Evolutionary conservation across 1,140 invertebrate species (phyloP).

Genomic region (Meloidogyne floridensis): DNA sequence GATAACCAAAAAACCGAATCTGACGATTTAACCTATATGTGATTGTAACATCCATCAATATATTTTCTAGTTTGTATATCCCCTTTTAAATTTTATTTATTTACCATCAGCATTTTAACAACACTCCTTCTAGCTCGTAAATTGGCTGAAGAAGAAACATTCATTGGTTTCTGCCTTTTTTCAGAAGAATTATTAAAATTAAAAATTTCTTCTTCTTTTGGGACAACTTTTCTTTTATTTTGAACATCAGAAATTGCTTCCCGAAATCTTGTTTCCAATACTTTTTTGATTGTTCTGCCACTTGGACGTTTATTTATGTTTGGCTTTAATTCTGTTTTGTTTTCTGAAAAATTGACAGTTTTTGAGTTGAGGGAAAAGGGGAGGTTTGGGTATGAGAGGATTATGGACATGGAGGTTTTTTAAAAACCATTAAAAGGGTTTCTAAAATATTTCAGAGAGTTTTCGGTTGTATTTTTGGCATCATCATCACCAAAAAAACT

Average conservation of each 20-base stretch:
- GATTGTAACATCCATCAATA: too few relatives aligned
- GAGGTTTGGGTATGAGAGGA: too few relatives aligned
- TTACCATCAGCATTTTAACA: slow-evolving; percentile 27
- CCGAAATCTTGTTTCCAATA: slow-evolving; percentile 27
- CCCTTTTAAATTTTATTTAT: too few relatives aligned
- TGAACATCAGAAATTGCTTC: slow-evolving; percentile 5
- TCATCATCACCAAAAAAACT: too few relatives aligned
- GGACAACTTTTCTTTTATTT: neutral
- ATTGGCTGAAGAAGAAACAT: slow-evolving; percentile 11
- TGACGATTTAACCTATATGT: too few relatives aligned
- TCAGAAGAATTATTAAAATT: neutral
- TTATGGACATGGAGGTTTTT: too few relatives aligned
- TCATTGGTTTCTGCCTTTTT: neutral
- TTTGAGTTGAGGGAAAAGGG: too few relatives aligned
- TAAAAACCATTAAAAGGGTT: too few relatives aligned
- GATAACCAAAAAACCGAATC: too few relatives aligned
- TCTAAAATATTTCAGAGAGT: too few relatives aligned
- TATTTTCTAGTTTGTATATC: too few relatives aligned
- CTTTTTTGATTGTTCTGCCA: slow-evolving; percentile 8
- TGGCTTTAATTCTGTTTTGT: slow-evolving; percentile 6
- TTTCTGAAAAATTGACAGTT: neutral
- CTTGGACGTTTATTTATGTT: neutral
- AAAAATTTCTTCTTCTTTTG: neutral
- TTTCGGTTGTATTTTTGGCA: too few relatives aligned
- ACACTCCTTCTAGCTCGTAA: slow-evolving; percentile 15